Percentiles rank a stretch among this genome's conserved stretches.
Evolutionary conservation across 2,113 vertebrate genomes (phyloP).

Genomic region (Campylomormyrus tamandua): DNA sequence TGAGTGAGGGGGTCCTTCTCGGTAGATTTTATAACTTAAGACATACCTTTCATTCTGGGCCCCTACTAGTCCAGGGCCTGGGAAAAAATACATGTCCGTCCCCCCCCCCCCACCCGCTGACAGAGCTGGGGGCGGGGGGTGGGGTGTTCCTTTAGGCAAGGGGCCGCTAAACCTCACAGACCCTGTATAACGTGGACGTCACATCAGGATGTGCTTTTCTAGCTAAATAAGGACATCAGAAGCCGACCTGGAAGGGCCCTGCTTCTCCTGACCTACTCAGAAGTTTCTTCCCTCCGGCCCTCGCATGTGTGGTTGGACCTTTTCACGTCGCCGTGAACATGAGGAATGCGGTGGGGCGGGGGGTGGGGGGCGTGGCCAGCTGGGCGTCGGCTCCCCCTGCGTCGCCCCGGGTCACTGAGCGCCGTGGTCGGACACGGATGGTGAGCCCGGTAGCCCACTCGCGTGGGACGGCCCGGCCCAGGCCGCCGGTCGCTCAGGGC

Average conservation of each 20-base stretch:
- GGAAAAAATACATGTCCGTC: neutral
- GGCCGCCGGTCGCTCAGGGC: neutral
- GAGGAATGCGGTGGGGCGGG: neutral
- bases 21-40: neutral
- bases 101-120: neutral
- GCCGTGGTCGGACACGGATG: neutral
- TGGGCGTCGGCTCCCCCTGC: neutral
- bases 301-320: neutral
- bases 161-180: neutral
- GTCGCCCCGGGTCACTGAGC: neutral
- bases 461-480: neutral
- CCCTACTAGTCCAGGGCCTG: neutral
- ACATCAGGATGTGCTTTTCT: conserved; percentile 41
- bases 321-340: neutral
- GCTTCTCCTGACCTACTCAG: conserved; percentile 21
- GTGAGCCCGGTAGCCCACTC: neutral
- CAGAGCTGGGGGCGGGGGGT: neutral
- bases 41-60: neutral
- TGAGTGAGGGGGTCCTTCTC: neutral
- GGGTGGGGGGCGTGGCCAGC: neutral
- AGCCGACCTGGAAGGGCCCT: conserved; percentile 27
- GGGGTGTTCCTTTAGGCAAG: neutral
- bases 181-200: neutral
- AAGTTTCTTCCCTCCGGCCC: neutral
- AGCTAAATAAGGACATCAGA: conserved; percentile 51